These are phyloP conservation scores for Leptura quadrifasciata DNA, from an alignment of 2,888 invertebrate genomes.

Conservation along the genomic window DNA sequence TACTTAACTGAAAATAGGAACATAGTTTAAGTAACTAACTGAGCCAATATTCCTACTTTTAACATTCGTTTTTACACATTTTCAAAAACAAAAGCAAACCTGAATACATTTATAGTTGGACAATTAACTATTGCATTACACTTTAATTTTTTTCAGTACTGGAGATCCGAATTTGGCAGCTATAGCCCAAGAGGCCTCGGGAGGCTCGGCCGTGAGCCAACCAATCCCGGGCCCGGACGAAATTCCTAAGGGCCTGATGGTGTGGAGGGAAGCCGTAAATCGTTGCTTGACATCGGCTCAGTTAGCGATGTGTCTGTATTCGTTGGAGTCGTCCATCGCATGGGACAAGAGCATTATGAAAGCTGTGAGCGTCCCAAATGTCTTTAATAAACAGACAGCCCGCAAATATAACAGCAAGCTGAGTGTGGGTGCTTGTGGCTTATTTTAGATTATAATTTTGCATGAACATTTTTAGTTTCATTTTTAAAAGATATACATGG, in stretches of 20 bases:
- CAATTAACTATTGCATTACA: background rate
- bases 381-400: constrained; percentile 73
- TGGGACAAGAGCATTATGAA: constrained; percentile 99
- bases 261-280: constrained; percentile 93
- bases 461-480: constrained; percentile 39
- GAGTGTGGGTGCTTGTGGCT: constrained; percentile 74
- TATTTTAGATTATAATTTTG: constrained; percentile 65
- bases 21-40: too few species aligned
- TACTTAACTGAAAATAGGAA: too few species aligned
- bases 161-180: constrained; percentile 80
- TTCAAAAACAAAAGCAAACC: too few species aligned
- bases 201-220: constrained; percentile 53
- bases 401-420: constrained; percentile 75
- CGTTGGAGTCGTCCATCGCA: constrained; percentile 93
- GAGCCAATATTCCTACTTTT: too few species aligned
- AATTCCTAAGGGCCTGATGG: constrained; percentile 85
- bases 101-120: too few species aligned
- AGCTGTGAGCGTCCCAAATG: constrained; percentile 86
- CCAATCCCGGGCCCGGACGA: constrained; percentile 71
- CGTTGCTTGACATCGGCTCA: constrained; percentile 92
- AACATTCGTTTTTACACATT: too few species aligned
- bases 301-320: constrained; percentile 91
- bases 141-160: constrained; percentile 66
- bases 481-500: constrained; percentile 36
- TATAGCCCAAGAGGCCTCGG: constrained; percentile 73